Conservation (phyloP, 2,113 vertebrate genomes). For the Centropristis striata region DNA sequence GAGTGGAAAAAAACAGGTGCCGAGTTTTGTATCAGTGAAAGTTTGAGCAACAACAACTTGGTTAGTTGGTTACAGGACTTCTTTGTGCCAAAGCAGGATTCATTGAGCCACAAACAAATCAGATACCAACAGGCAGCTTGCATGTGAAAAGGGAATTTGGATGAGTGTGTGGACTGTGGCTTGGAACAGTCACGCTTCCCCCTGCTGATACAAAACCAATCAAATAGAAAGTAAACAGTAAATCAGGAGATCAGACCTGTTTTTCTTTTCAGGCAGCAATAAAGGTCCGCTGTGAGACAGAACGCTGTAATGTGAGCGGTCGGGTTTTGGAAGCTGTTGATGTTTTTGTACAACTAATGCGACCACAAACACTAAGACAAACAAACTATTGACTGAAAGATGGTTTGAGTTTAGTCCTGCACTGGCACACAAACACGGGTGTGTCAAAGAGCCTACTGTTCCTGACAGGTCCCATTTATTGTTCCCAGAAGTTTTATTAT, state of each 20-base stretch:
- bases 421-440: neutral
- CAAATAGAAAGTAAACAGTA: slow-evolving; percentile 23
- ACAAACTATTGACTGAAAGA: slow-evolving; percentile 16
- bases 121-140: slow-evolving; percentile 11
- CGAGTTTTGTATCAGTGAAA: neutral
- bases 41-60: neutral
- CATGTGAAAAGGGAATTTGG: slow-evolving; percentile 38
- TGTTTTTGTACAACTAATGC: slow-evolving; percentile 52
- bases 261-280: slow-evolving; percentile 34
- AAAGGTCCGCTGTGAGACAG: slow-evolving; percentile 30
- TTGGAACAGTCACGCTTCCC: neutral
- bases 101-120: neutral
- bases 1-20: neutral
- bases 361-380: slow-evolving; percentile 43
- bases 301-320: slow-evolving; percentile 17
- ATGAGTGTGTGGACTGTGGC: slow-evolving; percentile 14
- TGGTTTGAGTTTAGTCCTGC: neutral
- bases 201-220: slow-evolving; percentile 26
- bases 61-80: neutral
- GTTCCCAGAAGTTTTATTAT: neutral
- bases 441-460: neutral
- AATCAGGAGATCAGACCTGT: slow-evolving; percentile 24
- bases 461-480: neutral
- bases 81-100: neutral
- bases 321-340: slow-evolving; percentile 33